These are phyloP conservation scores for Bombus sylvicola DNA, from an alignment of 1,140 invertebrate genomes.

Conservation along the genomic window DNA sequence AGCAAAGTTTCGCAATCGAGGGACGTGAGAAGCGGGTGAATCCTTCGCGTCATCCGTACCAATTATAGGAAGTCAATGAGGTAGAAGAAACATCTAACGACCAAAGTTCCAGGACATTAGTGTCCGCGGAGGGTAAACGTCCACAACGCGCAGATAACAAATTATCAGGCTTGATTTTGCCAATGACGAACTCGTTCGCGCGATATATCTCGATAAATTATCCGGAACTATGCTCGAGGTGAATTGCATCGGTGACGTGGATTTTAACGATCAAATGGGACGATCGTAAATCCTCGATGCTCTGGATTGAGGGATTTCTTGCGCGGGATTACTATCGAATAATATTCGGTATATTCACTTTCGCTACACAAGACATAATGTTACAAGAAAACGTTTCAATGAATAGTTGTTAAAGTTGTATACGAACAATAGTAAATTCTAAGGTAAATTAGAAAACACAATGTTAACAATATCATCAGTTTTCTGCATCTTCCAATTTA, in stretches of 20 bases:
- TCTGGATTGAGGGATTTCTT: background rate
- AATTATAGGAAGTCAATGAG: slow-evolving; percentile 66
- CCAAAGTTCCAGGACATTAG: slow-evolving; percentile 57
- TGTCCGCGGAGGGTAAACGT: slow-evolving; percentile 15
- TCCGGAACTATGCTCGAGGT: background rate
- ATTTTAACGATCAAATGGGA: background rate
- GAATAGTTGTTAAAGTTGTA: too few species aligned
- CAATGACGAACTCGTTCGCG: slow-evolving; percentile 40
- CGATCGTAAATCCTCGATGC: background rate
- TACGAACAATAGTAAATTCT: too few species aligned
- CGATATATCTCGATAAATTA: slow-evolving; percentile 48
- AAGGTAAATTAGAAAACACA: too few species aligned
- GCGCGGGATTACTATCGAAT: too few species aligned
- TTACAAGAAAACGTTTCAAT: background rate
- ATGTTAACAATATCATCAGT: too few species aligned
- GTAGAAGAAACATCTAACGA: slow-evolving; percentile 63
- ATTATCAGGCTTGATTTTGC: slow-evolving; percentile 55
- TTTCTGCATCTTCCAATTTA: too few species aligned
- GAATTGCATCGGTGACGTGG: slow-evolving; percentile 3
- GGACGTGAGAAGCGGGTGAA: background rate
- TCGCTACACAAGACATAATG: background rate
- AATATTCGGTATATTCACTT: background rate
- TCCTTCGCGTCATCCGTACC: slow-evolving; percentile 61
- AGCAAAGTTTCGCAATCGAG: background rate
- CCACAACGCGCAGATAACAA: slow-evolving; percentile 53